Evolutionary conservation across 2,888 invertebrate genomes (phyloP).

Genomic region (Neoascia interrupta): DNA sequence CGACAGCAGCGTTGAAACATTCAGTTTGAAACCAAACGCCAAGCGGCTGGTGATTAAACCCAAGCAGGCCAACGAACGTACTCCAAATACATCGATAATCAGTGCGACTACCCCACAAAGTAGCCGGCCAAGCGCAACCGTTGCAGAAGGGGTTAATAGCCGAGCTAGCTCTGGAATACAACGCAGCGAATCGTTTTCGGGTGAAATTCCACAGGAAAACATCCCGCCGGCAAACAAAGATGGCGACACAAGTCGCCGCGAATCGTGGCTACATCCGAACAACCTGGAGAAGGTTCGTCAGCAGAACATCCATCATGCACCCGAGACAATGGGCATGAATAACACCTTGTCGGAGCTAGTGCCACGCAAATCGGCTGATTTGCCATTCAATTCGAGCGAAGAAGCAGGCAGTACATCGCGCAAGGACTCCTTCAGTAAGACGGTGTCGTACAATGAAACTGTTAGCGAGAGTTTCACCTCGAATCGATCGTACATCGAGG

Average conservation of each 20-base stretch:
- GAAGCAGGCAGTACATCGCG: slow-evolving; percentile 70
- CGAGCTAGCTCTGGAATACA: neutral
- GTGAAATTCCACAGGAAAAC: slow-evolving; percentile 70
- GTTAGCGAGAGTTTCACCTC: slow-evolving; percentile 74
- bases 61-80: slow-evolving; percentile 72
- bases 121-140: neutral
- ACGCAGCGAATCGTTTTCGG: slow-evolving; percentile 72
- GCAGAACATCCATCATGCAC: slow-evolving; percentile 72
- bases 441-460: slow-evolving; percentile 71
- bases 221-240: slow-evolving; percentile 48
- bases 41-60: slow-evolving; percentile 88
- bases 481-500: slow-evolving; percentile 73
- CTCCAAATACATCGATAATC: slow-evolving; percentile 50
- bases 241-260: slow-evolving; percentile 75
- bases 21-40: slow-evolving; percentile 83
- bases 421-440: slow-evolving; percentile 63
- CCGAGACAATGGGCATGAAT: slow-evolving; percentile 72
- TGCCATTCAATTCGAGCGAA: slow-evolving; percentile 72
- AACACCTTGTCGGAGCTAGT: slow-evolving; percentile 77
- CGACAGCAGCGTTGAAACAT: slow-evolving; percentile 83
- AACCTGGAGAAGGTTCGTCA: slow-evolving; percentile 77
- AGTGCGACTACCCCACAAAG: slow-evolving; percentile 31
- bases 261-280: slow-evolving; percentile 78
- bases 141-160: slow-evolving; percentile 6
- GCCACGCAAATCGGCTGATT: slow-evolving; percentile 76